Base-by-base conservation (phyloP, 2,797 vertebrate species). In the Etheostoma perlongum region DNA sequence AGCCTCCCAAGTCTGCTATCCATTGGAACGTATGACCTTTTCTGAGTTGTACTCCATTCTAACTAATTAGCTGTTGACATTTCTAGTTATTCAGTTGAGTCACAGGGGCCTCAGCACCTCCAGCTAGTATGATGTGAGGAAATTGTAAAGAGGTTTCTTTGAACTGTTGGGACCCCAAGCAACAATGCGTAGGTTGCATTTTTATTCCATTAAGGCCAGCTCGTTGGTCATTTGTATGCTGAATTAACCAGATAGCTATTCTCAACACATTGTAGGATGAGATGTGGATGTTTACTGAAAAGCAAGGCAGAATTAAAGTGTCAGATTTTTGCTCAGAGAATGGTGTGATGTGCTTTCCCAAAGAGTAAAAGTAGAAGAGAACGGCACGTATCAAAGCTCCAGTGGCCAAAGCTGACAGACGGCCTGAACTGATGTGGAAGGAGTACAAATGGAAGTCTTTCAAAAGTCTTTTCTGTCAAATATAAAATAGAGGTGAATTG, bases 51-150 rank as follows among this genome's bases (percentile, higher is more conserved):
- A 74, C 46, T 72, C 57, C 60, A 5, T 60, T 83, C 81, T 84
- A 78, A 89, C 89, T 91, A 91, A 92, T 91, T 83, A 89, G 86
- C 68, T 89, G 90, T 89, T 91, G 92, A 90, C 91, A 91, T 92
- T 93, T 90, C 64, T 76, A 75, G 77, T 88, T 62, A 65, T 87
- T 86, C 66, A 74, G 58, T 55, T 9, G 49, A 88, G 78, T 83
- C 81, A 59, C 76, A 8, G 72, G 75, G 63, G 86, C 77, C 75
- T 54, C 51, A 11, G 64, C 78, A 36, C 67, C 83, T 84, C 65
- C 63, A 61, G 78, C 73, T 87, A 67, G 81, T 82, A 67, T 49
- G 68, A 82, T 89, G 85, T 82, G 86, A 85, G 67, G 58, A 75
- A 79, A 87, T 16, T 84, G 48, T 78, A 78, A 86, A 85, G 79